phyloP scores from a whole-genome alignment of 2,888 invertebrate genomes.

The Sceliomorpha sp. region DNA sequence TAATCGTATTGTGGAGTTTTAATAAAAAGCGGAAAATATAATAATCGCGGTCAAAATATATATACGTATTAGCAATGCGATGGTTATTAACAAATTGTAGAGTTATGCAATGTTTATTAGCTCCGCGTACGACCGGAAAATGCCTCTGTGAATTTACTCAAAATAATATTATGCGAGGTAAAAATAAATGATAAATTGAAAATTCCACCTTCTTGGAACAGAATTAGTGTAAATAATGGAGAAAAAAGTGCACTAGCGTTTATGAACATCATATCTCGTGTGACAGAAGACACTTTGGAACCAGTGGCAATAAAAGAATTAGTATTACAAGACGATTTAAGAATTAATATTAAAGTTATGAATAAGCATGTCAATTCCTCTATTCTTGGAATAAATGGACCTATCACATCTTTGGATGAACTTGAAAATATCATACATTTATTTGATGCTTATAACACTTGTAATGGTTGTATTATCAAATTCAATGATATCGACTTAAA shows the following conservation, averaged over 20 bases:
- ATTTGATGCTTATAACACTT: conserved; percentile 2
- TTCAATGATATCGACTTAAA: conserved; percentile 1
- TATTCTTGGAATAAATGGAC: conserved; percentile 3
- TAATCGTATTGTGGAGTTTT: no score
- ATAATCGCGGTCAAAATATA: no score
- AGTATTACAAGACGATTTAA: conserved; percentile 15
- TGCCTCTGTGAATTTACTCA: no score
- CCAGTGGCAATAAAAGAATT: conserved; percentile 16
- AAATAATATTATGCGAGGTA: no score
- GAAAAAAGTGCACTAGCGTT: conserved; percentile 6
- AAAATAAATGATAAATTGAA: conserved; percentile 3
- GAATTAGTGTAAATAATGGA: conserved; percentile 1
- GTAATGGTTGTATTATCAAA: conserved; percentile 3
- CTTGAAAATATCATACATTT: conserved; percentile 6
- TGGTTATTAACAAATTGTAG: no score
- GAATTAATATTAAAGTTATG: conserved; percentile 8
- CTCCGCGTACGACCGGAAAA: no score
- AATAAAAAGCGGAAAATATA: no score
- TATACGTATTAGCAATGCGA: no score
- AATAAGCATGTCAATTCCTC: neutral
- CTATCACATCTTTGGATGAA: neutral
- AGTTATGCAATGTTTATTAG: no score
- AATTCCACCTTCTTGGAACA: conserved; percentile 11
- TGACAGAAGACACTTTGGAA: conserved; percentile 8
- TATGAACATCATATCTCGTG: conserved; percentile 2